These are phyloP conservation scores for Petrocephalus microphthalmus DNA, from an alignment of 2,113 vertebrate species.

Conservation along the genomic window DNA sequence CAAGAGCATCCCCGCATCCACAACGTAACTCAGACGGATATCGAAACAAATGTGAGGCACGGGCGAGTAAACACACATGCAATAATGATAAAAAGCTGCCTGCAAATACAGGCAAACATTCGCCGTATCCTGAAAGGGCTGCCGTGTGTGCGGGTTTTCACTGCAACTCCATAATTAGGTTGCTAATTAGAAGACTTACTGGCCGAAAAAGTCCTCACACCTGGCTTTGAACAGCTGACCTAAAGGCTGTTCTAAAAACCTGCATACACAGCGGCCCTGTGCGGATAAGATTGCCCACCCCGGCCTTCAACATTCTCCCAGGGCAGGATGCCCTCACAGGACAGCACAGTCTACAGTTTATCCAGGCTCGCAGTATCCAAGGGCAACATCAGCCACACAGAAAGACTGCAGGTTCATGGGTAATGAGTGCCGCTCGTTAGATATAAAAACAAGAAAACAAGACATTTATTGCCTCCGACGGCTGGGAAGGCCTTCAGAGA, in stretches of 20 bases:
- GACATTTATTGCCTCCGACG: background rate
- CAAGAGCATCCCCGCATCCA: too few species aligned
- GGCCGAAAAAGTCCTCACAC: too few species aligned
- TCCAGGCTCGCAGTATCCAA: background rate
- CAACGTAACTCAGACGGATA: too few species aligned
- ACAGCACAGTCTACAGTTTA: background rate
- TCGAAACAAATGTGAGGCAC: background rate
- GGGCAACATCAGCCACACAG: background rate
- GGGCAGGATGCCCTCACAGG: background rate
- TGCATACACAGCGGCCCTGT: too few species aligned
- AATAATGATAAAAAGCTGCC: background rate
- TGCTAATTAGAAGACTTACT: too few species aligned
- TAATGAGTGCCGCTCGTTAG: background rate
- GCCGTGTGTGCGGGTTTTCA: too few species aligned
- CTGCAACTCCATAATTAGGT: too few species aligned
- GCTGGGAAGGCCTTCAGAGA: conserved; percentile 18
- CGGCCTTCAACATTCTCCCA: background rate
- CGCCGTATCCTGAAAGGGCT: too few species aligned
- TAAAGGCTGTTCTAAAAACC: too few species aligned
- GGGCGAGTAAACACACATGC: too few species aligned
- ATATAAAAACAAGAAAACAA: conserved; percentile 20
- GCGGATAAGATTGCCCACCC: too few species aligned
- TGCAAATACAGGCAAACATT: background rate
- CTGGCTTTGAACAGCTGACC: too few species aligned
- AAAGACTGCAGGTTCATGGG: background rate